Percentiles rank a stretch among this genome's conserved stretches.
These are phyloP conservation scores for Passer domesticus DNA, from an alignment of 2,113 vertebrate species.

Conservation along the genomic window DNA sequence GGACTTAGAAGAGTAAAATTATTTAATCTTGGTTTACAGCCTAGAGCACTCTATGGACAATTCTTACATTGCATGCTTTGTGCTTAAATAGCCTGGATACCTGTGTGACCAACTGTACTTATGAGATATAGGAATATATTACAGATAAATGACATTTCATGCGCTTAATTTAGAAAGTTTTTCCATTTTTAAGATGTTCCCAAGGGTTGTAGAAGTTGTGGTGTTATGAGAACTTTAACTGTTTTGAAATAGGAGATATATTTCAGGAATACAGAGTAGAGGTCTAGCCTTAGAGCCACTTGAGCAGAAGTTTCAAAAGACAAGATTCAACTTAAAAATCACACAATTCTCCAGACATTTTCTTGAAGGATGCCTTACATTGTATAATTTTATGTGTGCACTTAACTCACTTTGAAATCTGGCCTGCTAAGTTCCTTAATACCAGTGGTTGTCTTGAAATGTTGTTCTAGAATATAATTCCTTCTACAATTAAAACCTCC, in stretches of 20 bases:
- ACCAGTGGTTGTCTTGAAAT: background rate
- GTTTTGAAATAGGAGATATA: background rate
- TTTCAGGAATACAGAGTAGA: background rate
- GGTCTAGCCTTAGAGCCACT: background rate
- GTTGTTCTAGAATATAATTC: background rate
- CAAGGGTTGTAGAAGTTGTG: background rate
- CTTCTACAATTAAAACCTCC: background rate
- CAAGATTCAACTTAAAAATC: background rate
- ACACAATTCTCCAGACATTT: background rate
- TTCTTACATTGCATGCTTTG: background rate
- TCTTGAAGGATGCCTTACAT: background rate
- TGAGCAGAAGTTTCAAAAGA: background rate
- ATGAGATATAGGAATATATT: background rate
- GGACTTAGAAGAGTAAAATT: background rate
- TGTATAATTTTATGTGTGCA: background rate
- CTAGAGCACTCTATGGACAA: background rate
- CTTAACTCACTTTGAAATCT: background rate
- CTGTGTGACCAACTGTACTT: background rate
- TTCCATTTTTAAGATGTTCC: background rate
- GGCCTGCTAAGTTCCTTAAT: background rate
- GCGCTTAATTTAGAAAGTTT: background rate
- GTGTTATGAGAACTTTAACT: background rate
- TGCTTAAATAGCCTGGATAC: background rate
- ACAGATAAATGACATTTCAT: background rate
- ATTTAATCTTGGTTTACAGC: background rate